Conservation (phyloP, 1,140 invertebrate genomes). For the Idris sp. region DNA sequence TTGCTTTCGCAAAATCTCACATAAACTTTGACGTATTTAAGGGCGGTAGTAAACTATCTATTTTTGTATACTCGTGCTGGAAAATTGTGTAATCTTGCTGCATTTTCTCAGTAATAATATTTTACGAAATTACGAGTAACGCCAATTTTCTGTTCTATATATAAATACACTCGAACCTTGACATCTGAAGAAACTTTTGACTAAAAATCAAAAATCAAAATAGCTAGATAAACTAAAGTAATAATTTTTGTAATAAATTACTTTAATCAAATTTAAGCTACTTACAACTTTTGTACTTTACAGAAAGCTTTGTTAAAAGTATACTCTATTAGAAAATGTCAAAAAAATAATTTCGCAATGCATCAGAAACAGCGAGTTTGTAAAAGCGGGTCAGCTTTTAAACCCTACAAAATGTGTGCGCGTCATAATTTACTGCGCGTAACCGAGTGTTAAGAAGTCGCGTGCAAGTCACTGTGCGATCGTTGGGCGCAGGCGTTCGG, state of each 20-base stretch:
- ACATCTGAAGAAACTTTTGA: constrained; percentile 8
- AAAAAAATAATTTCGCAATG: constrained; percentile 1
- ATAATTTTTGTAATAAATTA: too few relatives aligned
- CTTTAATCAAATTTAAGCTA: too few relatives aligned
- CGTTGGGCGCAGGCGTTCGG: constrained; percentile 69
- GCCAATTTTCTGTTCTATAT: constrained; percentile 47
- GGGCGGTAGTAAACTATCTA: constrained; percentile 77
- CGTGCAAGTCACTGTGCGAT: constrained; percentile 69
- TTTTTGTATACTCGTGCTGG: constrained; percentile 67
- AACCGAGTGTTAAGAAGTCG: constrained; percentile 58
- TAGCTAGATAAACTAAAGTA: too few relatives aligned
- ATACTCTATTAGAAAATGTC: not conserved
- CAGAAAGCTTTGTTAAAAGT: too few relatives aligned
- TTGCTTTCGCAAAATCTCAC: constrained; percentile 75
- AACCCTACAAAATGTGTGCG: constrained; percentile 10
- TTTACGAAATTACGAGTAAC: constrained; percentile 42
- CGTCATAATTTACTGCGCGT: constrained; percentile 29
- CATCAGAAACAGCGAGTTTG: not conserved
- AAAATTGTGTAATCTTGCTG: constrained; percentile 40
- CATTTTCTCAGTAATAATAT: constrained; percentile 48
- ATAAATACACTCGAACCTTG: constrained; percentile 28
- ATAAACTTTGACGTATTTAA: constrained; percentile 78
- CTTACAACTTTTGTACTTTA: too few relatives aligned
- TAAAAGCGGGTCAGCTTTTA: constrained; percentile 19
- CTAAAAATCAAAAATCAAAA: too few relatives aligned